A percentile compares a stretch with the other conserved stretches of the same genome.
phyloP scores from a whole-genome alignment of 2,797 vertebrate genomes.

The Ciconia nigra region DNA sequence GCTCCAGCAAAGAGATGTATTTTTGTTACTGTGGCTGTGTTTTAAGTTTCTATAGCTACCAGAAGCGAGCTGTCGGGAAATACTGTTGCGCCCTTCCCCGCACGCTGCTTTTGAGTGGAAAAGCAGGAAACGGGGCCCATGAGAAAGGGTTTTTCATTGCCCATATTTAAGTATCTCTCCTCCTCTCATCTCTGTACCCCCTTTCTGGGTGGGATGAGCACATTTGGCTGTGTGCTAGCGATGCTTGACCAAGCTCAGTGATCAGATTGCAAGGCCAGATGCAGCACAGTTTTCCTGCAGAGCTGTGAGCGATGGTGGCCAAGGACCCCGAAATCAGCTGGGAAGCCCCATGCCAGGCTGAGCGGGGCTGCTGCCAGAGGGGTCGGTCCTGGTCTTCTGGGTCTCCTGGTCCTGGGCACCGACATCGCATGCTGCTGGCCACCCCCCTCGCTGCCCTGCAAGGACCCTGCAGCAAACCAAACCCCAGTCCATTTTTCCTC shows the following conservation, averaged over 20 bases:
- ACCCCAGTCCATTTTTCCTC: not conserved
- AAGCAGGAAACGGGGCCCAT: not conserved
- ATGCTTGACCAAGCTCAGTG: not conserved
- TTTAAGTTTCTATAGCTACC: conserved; percentile 62
- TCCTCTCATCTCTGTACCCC: not conserved
- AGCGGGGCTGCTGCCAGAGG: not conserved
- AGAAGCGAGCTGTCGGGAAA: not conserved
- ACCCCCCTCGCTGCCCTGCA: not conserved
- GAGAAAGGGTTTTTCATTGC: not conserved
- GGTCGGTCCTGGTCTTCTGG: fast-evolving
- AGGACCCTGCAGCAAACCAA: not conserved
- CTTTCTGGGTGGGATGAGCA: not conserved
- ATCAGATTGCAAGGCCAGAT: conserved; percentile 20
- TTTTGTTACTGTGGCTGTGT: not conserved
- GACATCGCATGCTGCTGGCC: not conserved
- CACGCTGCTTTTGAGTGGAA: not conserved
- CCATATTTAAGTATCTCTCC: not conserved
- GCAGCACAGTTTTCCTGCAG: not conserved
- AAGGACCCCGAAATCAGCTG: not conserved
- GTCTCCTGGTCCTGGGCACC: not conserved
- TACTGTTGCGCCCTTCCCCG: not conserved
- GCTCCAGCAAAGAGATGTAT: not conserved
- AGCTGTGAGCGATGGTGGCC: not conserved
- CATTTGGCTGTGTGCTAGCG: not conserved
- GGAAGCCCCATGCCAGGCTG: not conserved